These are phyloP conservation scores for Pandemis heparana DNA, from an alignment of 2,888 invertebrate species.

Conservation along the genomic window DNA sequence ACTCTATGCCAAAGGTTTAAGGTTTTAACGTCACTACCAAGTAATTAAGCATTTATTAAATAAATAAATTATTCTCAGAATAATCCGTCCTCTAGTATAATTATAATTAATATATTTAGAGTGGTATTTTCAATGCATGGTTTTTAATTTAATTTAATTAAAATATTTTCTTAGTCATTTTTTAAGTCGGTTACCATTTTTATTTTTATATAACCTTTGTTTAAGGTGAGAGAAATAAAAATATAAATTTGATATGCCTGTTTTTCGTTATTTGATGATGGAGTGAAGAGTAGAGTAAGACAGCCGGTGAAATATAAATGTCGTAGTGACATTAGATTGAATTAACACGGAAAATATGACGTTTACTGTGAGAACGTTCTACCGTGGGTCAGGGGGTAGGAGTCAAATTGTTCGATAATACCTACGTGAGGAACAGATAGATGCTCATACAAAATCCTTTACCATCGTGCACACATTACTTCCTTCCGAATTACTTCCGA, in stretches of 20 bases:
- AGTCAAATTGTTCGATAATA: no score
- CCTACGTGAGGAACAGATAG: no score
- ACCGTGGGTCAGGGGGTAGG: no score
- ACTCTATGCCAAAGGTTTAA: conserved; percentile 26
- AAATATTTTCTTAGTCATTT: conserved; percentile 2
- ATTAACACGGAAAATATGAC: no score
- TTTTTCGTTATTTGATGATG: not conserved
- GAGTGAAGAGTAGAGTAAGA: no score
- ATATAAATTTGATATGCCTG: not conserved
- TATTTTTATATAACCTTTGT: conserved; percentile 12
- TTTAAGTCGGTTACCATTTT: not conserved
- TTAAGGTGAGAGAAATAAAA: conserved; percentile 1
- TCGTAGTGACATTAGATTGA: no score
- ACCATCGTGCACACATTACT: no score
- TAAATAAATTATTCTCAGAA: not conserved
- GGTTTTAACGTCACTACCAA: conserved; percentile 9
- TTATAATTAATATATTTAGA: not conserved
- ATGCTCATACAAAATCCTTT: no score
- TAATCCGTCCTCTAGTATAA: conserved; percentile 2
- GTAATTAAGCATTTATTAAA: conserved; percentile 13
- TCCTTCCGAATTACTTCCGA: no score
- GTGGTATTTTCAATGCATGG: not conserved
- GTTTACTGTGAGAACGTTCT: no score
- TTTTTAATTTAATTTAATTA: not conserved
- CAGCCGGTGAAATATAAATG: no score